phyloP scores from a whole-genome alignment of 2,113 vertebrate species.

The Empidonax alnorum region DNA sequence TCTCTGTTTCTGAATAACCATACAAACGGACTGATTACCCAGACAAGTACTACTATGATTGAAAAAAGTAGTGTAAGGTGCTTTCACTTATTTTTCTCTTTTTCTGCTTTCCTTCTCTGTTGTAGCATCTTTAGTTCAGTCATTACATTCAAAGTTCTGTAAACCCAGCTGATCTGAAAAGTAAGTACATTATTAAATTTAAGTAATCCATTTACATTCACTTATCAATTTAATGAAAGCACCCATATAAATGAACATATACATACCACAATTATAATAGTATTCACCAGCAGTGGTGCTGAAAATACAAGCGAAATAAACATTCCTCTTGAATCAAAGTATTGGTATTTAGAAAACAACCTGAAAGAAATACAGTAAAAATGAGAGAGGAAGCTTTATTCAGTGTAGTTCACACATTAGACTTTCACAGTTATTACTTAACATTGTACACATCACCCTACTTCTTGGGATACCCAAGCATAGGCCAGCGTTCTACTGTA shows the following conservation, averaged over 20 bases:
- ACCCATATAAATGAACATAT: background rate
- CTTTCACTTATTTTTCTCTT: constrained; percentile 71
- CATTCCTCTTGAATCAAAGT: constrained; percentile 97
- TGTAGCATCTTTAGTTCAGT: constrained; percentile 87
- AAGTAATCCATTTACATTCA: background rate
- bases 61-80: accelerated
- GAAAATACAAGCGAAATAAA: constrained; percentile 95
- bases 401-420: background rate
- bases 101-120: constrained; percentile 77
- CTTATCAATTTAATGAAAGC: background rate
- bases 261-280: constrained; percentile 93
- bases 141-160: constrained; percentile 88
- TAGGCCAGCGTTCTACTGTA: background rate
- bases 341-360: constrained; percentile 90
- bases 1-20: background rate
- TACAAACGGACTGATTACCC: background rate
- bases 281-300: constrained; percentile 87
- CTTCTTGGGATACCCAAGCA: background rate
- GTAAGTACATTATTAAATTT: background rate
- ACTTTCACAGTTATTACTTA: background rate
- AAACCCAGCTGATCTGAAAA: constrained; percentile 88
- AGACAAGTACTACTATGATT: background rate
- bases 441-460: background rate
- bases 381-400: background rate
- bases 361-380: constrained; percentile 69